Evolutionary conservation across 1,140 invertebrate species (phyloP).

Genomic region (Wasmannia auropunctata): DNA sequence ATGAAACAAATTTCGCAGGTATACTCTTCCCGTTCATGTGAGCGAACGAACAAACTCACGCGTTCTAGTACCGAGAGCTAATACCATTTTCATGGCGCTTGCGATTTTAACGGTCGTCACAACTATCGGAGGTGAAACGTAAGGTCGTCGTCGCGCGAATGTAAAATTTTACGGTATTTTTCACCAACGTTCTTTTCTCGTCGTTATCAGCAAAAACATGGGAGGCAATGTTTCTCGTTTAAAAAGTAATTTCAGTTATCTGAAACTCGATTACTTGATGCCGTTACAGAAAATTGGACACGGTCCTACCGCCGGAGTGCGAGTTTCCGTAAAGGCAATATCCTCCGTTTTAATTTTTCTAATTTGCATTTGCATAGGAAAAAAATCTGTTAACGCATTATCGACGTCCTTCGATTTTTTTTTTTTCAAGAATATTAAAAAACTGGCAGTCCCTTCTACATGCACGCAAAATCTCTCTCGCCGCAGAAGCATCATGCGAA

Average conservation of each 20-base stretch:
- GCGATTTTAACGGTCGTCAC: constrained; percentile 24
- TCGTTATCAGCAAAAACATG: constrained; percentile 17
- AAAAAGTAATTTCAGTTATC: constrained; percentile 58
- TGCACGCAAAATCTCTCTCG: neutral
- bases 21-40: neutral
- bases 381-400: constrained; percentile 46
- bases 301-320: neutral
- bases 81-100: neutral
- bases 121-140: constrained; percentile 16
- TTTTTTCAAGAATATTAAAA: neutral
- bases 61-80: neutral
- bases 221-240: constrained; percentile 43
- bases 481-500: neutral
- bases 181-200: constrained; percentile 12
- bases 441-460: neutral
- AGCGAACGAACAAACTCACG: neutral
- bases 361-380: constrained; percentile 23
- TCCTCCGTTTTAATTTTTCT: constrained; percentile 29
- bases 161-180: constrained; percentile 48
- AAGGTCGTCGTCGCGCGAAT: neutral
- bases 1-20: neutral
- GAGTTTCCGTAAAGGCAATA: constrained; percentile 21
- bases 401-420: constrained; percentile 12
- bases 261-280: constrained; percentile 44
- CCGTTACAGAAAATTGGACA: constrained; percentile 41